Evolutionary conservation across 1,140 invertebrate species (phyloP), one percentile per base, ranked within the genome.

Genomic region (Bombus impatiens): DNA sequence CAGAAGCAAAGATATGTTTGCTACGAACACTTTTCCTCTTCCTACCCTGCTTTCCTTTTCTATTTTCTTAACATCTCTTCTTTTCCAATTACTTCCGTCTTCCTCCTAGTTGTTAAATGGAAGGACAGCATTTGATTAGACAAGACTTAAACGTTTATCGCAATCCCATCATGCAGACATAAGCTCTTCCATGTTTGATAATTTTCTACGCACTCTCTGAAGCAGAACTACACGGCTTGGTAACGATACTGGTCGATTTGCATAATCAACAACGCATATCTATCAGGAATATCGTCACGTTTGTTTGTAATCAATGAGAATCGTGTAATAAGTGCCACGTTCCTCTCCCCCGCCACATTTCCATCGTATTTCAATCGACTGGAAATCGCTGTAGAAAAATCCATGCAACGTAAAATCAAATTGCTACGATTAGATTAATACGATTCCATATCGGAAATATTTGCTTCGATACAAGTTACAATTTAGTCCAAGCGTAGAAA

Each of bases 191-290:
- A 78, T 62, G 59, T n/a, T 35, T 62, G 67, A 78, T 78, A 53
- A 82, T 81, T 68, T 75, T 86, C 78, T 74, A 37, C 78, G 28
- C 71, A 71, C 53, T 57, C 75, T 22, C 53, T 53, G 82, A 47
- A 84, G 78, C 82, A 84, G 53, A 44, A 71, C 76, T 71, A 78
- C 76, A 84, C 82, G 76, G 53, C 28, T 3, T 44, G 67, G 65
- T 70, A 84, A 84, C 74, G 82, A 84, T 65, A 84, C n/a, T 44
- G 1, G n/a, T 28, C 77, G 83, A 53, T 84, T 84, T 84, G 78
- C 83, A 84, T 84, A 84, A 84, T 84, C 77, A 72, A 77, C 83
- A 42, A 80, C 68, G 77, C 77, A 80, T 80, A 72, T 84, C 83
- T 80, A 78, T 44, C 68, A 35, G 40, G 18, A 53, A 78, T 84